Conservation (phyloP, 2,888 invertebrate species). For the Dynastes hyllus region DNA sequence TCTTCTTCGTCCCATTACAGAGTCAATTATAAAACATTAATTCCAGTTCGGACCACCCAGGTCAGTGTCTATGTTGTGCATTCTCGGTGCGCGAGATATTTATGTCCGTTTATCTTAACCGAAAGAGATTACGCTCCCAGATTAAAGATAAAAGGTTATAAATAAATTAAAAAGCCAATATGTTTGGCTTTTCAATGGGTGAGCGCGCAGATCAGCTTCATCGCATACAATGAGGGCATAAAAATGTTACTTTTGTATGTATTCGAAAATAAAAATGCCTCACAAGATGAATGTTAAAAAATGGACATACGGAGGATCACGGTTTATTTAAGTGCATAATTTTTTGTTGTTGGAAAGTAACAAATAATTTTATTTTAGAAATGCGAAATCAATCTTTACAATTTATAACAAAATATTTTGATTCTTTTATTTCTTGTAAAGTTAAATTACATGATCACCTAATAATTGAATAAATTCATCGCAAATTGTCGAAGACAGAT, state of each 20-base stretch:
- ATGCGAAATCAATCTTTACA: background rate
- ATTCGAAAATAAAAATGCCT: too few relatives aligned
- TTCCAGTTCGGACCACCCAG: slow-evolving; percentile 47
- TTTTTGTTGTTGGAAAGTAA: too few relatives aligned
- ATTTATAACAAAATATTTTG: too few relatives aligned
- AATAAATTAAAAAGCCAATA: slow-evolving; percentile 42
- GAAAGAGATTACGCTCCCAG: slow-evolving; percentile 30
- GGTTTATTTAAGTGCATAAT: too few relatives aligned
- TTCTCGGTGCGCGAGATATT: slow-evolving; percentile 28
- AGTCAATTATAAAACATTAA: slow-evolving; percentile 47
- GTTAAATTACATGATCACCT: too few relatives aligned
- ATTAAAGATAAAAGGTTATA: slow-evolving; percentile 38
- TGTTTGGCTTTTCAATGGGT: slow-evolving; percentile 22
- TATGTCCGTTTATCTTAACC: slow-evolving; percentile 34
- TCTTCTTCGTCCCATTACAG: slow-evolving; percentile 38
- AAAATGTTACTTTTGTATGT: background rate
- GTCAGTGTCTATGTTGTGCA: slow-evolving; percentile 33
- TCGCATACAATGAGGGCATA: slow-evolving; percentile 16
- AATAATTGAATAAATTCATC: too few relatives aligned
- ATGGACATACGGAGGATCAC: too few relatives aligned
- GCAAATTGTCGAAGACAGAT: too few relatives aligned
- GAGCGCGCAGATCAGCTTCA: slow-evolving; percentile 4
- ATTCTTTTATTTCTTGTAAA: too few relatives aligned
- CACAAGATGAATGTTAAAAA: too few relatives aligned
- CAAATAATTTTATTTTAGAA: too few relatives aligned